phyloP scores from a whole-genome alignment of 2,888 invertebrate species.

The Elysia crispata region DNA sequence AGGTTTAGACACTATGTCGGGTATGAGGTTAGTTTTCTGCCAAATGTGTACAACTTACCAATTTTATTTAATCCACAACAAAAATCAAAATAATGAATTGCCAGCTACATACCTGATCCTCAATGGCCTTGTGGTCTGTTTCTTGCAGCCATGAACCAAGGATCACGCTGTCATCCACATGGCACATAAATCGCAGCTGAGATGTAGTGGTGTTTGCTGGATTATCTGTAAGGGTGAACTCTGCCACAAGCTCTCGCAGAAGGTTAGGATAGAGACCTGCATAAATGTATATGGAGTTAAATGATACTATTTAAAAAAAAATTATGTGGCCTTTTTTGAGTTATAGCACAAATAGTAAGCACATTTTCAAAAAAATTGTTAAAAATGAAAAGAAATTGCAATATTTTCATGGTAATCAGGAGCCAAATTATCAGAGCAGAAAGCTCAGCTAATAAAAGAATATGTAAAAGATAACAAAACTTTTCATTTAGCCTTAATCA shows the following conservation, averaged over 20 bases:
- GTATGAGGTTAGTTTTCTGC: no score
- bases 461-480: no score
- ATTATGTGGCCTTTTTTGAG: not conserved
- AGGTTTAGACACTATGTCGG: no score
- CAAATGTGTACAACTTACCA: no score
- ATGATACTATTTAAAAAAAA: not conserved
- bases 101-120: constrained; percentile 89
- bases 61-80: no score
- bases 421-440: no score
- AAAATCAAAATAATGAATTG: no score
- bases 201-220: constrained; percentile 91
- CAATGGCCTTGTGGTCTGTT: constrained; percentile 96
- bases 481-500: no score
- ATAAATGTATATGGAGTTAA: not conserved
- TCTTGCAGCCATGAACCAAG: constrained; percentile 97
- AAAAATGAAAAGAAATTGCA: not conserved
- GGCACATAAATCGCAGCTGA: constrained; percentile 88
- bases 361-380: not conserved
- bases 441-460: no score
- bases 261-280: constrained; percentile 86
- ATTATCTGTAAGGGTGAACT: constrained; percentile 95
- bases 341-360: no score
- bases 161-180: constrained; percentile 92
- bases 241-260: constrained; percentile 92
- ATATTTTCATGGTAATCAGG: no score